Evolutionary conservation across 2,888 invertebrate species (phyloP), one percentile per base, ranked within the genome.

Genomic region (Metalampra italica): DNA sequence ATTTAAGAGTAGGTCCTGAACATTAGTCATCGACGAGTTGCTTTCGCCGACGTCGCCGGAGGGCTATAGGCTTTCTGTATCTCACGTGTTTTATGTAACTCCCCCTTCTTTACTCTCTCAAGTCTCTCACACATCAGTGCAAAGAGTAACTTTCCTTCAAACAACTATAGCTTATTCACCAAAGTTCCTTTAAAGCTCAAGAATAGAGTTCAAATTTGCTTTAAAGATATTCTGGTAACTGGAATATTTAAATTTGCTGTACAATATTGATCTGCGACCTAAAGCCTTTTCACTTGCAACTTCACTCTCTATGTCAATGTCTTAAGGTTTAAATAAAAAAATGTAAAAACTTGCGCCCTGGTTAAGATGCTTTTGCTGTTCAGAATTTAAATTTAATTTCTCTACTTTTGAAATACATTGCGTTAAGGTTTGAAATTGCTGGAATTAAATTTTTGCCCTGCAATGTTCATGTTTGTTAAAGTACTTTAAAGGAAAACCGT

Each of bases 1-100:
- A 58, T 55, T 39, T 49, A 11, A 11, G 34, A 41, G 41, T 37
- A 22, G 22, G 61, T 56, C 55, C 57, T 57, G 56, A 62, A 62
- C 68, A 78, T 79, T 72, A 73, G 68, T 78, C 78, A 81, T 69
- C 64, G 66, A 32, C 32, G n/a, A 55, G 55, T 65, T 67, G 76
- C 82, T 84, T 82, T 81, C 82, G 70, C 81, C 63, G 68, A 60
- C 68, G 66, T 75, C 66, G 77, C 80, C 78, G 53, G 72, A 80
- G 82, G 80, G 73, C 71, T 70, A 68, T 61, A 64, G 66, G 68
- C 73, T 78, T 76, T 78, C 76, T 76, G 77, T 73, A 68, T 62
- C 72, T 76, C 76, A 67, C 71, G 66, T 68, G 68, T 76, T 85
- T 83, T 85, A 85, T 82, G 82, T 82, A 80, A 82, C 66, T 22